Evolutionary conservation across 64 coral and sea anemone genomes (phyloP), one percentile per base, ranked within the genome.

Genomic region (Catalaphyllia jardinei): DNA sequence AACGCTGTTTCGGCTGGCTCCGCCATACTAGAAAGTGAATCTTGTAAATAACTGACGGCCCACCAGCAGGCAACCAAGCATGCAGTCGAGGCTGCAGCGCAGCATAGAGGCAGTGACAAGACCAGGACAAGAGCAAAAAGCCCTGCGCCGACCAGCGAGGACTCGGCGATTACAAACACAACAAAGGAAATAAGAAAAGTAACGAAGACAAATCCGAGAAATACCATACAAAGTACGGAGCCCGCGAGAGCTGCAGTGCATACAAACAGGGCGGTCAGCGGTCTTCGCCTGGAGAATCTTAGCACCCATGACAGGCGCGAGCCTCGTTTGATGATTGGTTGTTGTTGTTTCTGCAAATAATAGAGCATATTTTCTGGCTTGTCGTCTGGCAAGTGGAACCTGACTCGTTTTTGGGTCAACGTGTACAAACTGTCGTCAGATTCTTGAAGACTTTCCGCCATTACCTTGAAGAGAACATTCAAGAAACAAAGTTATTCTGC

Each of bases 81-180:
- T 67, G 80, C 60, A 83, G 80, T 83, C 22, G 71, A 75, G 71
- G 87, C 75, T 88, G 72, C 87, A 20, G 75, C 35, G 51, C 87
- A 88, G 29, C 80, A 83, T 46, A 83, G 24, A 8, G 80, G 80
- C 35, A 83, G 17, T 7, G 80, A 83, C 7, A 88, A 30, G 29
- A 77, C 72, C 60, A 88, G 4, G 3, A 88, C 55, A 17, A 88
- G 52, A 49, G 87, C 61, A 22, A 88, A 78, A 4, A 88, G 46
- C 11, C 73, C 75, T 24, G 87, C 72, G 30, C 87, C 87, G 16
- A 77, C 87, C 2, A 77, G 31, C 62, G n/a, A 77, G 3, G 73
- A 77, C 29, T 77, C 73, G 14, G 61, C 31, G 33, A 77, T 77
- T 22, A 75, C 73, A 22, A 77, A 77, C 20, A 88, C 22, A 25